phyloP scores from a whole-genome alignment of 2,113 vertebrate species.

The Heliornis fulica region DNA sequence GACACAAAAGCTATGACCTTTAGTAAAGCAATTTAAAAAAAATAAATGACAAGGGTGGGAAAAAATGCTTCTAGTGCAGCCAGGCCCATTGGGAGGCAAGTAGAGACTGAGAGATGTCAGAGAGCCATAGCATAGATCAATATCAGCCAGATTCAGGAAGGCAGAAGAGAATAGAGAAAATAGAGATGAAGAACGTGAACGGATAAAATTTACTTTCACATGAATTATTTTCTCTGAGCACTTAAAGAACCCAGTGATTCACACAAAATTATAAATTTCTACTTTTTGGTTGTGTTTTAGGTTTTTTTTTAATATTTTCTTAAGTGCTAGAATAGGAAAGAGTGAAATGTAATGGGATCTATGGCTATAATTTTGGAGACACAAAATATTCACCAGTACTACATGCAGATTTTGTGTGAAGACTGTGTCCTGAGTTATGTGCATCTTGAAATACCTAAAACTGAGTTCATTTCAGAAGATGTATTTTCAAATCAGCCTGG shows the following conservation, averaged over 20 bases:
- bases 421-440: not conserved
- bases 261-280: not conserved
- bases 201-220: not conserved
- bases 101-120: not conserved
- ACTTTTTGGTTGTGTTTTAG: too few relatives aligned
- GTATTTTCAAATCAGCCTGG: not conserved
- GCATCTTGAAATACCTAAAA: not conserved
- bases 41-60: not conserved
- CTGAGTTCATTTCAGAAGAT: not conserved
- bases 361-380: not conserved
- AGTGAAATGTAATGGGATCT: not conserved
- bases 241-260: not conserved
- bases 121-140: not conserved
- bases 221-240: not conserved
- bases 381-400: not conserved
- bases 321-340: not conserved
- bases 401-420: not conserved
- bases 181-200: not conserved
- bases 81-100: not conserved
- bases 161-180: not conserved
- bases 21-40: not conserved
- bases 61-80: not conserved
- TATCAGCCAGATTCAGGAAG: not conserved
- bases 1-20: not conserved
- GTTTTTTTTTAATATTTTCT: not conserved